A percentile compares a stretch with the other conserved stretches of the same genome.
Conservation (phyloP, 2,113 vertebrate species). For the Genyomyrus donnyi region DNA sequence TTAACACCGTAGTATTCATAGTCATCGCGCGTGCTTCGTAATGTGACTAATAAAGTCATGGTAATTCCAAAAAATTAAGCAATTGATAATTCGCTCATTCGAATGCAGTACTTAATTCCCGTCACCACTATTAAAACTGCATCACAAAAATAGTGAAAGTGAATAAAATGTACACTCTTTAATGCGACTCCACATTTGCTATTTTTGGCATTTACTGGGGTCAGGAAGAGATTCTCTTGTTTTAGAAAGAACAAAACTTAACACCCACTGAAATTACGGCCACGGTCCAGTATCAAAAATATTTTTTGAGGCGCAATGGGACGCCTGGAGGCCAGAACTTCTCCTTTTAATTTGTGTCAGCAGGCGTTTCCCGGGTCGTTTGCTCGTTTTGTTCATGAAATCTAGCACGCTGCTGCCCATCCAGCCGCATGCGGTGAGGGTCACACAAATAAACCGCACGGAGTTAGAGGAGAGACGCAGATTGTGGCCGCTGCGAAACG, state of each 20-base stretch:
- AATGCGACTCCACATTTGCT: not conserved
- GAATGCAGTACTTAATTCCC: not conserved
- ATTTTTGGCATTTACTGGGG: not conserved
- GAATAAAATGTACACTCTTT: not conserved
- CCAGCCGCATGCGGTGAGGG: slow-evolving; percentile 19
- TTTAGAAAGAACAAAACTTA: not conserved
- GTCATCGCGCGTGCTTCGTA: not conserved
- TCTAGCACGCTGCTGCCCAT: slow-evolving; percentile 42
- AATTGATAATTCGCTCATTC: not conserved
- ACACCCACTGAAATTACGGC: not conserved
- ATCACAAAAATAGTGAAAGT: not conserved
- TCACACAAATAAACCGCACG: not conserved
- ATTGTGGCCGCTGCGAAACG: not conserved
- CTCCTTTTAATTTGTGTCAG: slow-evolving; percentile 15
- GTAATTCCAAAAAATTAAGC: not conserved
- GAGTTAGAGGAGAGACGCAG: not conserved
- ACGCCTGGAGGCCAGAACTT: not conserved
- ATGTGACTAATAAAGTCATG: not conserved
- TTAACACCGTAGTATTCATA: not conserved
- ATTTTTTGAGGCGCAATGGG: not conserved
- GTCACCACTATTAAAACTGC: not conserved
- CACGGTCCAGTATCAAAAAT: not conserved
- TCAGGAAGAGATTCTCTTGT: not conserved
- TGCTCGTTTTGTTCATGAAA: slow-evolving; percentile 21
- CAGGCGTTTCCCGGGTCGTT: slow-evolving; percentile 7